Conservation (phyloP, 2,113 vertebrate genomes). For the Phycodurus eques region DNA sequence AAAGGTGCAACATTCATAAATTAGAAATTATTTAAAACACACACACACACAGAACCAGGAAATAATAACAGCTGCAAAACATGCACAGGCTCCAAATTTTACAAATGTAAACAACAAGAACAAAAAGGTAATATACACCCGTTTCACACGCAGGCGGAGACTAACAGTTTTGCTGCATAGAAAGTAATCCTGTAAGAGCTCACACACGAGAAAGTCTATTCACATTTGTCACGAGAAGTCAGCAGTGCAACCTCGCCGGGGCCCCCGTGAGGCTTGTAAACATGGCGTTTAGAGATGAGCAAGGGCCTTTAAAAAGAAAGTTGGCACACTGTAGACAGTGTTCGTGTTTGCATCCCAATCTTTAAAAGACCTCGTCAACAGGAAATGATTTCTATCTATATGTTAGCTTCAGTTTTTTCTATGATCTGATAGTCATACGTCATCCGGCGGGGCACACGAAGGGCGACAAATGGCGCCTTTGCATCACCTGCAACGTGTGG, state of each 20-base stretch:
- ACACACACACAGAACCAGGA: conserved; percentile 15
- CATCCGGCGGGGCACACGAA: conserved; percentile 48
- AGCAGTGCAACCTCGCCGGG: conserved; percentile 28
- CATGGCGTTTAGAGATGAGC: conserved; percentile 61
- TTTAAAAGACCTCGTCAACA: conserved; percentile 55
- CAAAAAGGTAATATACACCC: conserved; percentile 49
- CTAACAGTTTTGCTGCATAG: conserved; percentile 64
- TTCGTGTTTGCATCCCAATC: conserved; percentile 53
- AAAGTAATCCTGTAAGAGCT: conserved; percentile 43
- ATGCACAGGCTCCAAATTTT: conserved; percentile 61
- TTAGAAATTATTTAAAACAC: conserved; percentile 51
- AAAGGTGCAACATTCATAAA: conserved; percentile 63
- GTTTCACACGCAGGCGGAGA: conserved; percentile 54
- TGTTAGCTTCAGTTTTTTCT: conserved; percentile 22
- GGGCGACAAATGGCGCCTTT: conserved; percentile 43
- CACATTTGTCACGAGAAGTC: conserved; percentile 41
- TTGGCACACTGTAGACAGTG: conserved; percentile 55
- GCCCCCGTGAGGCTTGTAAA: conserved; percentile 60
- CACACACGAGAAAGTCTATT: conserved; percentile 47
- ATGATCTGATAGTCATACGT: conserved; percentile 10
- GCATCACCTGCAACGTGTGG: conserved; percentile 49
- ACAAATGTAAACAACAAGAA: conserved; percentile 62
- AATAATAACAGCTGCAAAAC: conserved; percentile 45
- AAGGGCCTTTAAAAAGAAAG: conserved; percentile 53
- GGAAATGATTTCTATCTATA: conserved; percentile 22